Percentiles rank a stretch among this genome's conserved stretches.
Evolutionary conservation across 2,113 vertebrate species (phyloP).

Genomic region (Pseudorasbora parva): DNA sequence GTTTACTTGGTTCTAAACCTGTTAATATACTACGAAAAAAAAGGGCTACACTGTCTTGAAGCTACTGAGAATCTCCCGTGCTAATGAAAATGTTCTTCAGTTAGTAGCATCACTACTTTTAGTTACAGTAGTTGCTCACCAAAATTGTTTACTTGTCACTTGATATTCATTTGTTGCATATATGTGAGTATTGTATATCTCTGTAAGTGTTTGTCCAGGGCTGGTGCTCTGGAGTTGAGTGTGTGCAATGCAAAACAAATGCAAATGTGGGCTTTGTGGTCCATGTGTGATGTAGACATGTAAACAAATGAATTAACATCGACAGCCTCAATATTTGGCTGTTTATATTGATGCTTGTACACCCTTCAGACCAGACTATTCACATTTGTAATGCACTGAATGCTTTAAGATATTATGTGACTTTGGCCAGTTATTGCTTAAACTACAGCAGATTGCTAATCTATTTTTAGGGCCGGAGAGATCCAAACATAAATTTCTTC

Average conservation of each 20-base stretch:
- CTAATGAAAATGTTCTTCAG: no score
- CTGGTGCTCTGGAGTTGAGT: neutral
- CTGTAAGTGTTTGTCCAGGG: neutral
- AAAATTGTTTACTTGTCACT: neutral
- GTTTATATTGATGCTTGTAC: neutral
- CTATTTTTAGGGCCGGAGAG: constrained; percentile 50
- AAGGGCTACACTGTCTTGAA: neutral
- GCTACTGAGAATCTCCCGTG: neutral
- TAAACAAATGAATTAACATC: neutral
- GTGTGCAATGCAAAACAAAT: constrained; percentile 12
- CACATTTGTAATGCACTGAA: neutral
- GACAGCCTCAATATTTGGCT: neutral
- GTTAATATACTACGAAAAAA: neutral
- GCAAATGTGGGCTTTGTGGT: neutral
- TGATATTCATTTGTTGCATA: neutral
- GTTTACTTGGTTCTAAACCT: neutral
- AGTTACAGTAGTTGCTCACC: neutral
- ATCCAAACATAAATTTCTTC: constrained; percentile 44
- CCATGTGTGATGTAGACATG: neutral
- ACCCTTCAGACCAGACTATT: neutral
- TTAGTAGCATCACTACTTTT: neutral
- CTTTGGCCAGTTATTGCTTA: neutral
- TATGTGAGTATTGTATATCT: neutral
- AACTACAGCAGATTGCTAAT: neutral
- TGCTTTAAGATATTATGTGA: neutral